Percentiles rank a stretch among this genome's conserved stretches.
Conservation (phyloP, 2,797 vertebrate genomes). For the Gephyroberyx darwinii region DNA sequence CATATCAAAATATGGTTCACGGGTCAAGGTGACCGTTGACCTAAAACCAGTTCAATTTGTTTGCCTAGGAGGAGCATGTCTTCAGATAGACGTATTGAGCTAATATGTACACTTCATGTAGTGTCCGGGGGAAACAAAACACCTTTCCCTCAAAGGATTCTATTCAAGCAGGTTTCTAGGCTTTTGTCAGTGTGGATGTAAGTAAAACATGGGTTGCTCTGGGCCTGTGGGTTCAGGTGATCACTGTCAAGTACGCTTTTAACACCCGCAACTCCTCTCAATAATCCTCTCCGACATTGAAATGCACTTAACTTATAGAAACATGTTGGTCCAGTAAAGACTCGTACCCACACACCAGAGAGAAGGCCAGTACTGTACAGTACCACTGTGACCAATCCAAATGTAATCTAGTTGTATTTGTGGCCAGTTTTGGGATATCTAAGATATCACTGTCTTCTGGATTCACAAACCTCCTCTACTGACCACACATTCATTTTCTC, state of each 20-base stretch:
- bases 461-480: conserved; percentile 19
- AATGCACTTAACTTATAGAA: conserved; percentile 44
- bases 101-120: conserved; percentile 74
- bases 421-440: conserved; percentile 24
- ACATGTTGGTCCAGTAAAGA: conserved; percentile 60
- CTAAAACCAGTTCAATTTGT: conserved; percentile 67
- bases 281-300: conserved; percentile 57
- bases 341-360: conserved; percentile 38
- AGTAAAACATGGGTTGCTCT: conserved; percentile 34
- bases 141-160: not conserved
- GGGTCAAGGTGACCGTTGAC: conserved; percentile 62
- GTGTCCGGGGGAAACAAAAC: conserved; percentile 32
- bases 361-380: conserved; percentile 72
- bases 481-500: conserved; percentile 22
- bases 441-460: not conserved
- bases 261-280: conserved; percentile 52
- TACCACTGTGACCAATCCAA: conserved; percentile 40
- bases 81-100: conserved; percentile 64
- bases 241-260: conserved; percentile 39
- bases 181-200: conserved; percentile 52
- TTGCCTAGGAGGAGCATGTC: conserved; percentile 62
- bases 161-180: conserved; percentile 61
- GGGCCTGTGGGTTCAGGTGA: conserved; percentile 41
- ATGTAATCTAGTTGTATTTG: conserved; percentile 37
- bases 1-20: conserved; percentile 69